A percentile compares a stretch with the other conserved stretches of the same genome.
These are phyloP conservation scores for Xenopus laevis DNA, from an alignment of 2,113 vertebrate genomes.

Conservation along the genomic window DNA sequence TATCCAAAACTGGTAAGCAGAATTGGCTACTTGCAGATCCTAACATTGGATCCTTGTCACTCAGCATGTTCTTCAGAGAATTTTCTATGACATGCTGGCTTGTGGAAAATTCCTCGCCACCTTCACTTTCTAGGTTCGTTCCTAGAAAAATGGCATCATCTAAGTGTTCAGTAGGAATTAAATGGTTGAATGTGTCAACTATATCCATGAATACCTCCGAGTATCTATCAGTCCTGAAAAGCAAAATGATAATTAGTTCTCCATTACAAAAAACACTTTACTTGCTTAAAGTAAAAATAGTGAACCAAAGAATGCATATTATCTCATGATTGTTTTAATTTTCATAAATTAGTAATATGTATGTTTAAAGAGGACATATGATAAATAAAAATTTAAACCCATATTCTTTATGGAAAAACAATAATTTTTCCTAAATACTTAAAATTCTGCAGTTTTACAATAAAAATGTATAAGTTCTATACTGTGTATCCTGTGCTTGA, in stretches of 20 bases:
- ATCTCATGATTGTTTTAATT: too few relatives aligned
- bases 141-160: constrained; percentile 90
- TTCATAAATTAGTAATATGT: too few relatives aligned
- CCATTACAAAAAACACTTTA: too few relatives aligned
- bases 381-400: too few relatives aligned
- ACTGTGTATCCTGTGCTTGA: too few relatives aligned
- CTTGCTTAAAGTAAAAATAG: too few relatives aligned
- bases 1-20: constrained; percentile 90
- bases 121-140: constrained; percentile 96
- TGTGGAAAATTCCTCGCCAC: constrained; percentile 91
- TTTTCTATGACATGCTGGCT: constrained; percentile 83
- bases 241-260: constrained; percentile 64
- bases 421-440: too few relatives aligned
- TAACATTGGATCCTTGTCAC: constrained; percentile 99
- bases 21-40: constrained; percentile 96
- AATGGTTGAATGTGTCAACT: constrained; percentile 97
- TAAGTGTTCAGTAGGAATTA: constrained; percentile 99
- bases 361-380: too few relatives aligned
- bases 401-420: too few relatives aligned
- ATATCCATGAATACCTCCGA: constrained; percentile 98
- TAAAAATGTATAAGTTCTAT: too few relatives aligned
- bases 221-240: constrained; percentile 83
- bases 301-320: too few relatives aligned
- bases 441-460: too few relatives aligned
- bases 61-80: constrained; percentile 98